Evolutionary conservation across 2,113 vertebrate genomes (phyloP).

Genomic region (Marcusenius ussheri): DNA sequence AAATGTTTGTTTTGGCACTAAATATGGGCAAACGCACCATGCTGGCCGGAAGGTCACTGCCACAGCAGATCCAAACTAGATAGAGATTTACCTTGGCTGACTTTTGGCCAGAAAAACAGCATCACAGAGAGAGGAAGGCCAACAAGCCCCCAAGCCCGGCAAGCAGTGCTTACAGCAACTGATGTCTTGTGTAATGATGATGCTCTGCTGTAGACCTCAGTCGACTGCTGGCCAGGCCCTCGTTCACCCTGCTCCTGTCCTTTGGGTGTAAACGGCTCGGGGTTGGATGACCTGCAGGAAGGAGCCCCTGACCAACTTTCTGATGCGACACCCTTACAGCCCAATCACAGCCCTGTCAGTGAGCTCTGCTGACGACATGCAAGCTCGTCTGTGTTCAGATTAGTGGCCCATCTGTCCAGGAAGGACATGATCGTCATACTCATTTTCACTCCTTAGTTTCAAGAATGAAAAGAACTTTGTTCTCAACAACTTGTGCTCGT

Average conservation of each 20-base stretch:
- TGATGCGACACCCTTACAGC: background rate
- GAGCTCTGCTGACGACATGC: background rate
- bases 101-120: constrained; percentile 49
- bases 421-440: background rate
- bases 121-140: constrained; percentile 48
- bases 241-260: background rate
- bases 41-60: background rate
- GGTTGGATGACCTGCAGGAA: background rate
- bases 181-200: background rate
- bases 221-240: background rate
- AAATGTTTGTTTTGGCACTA: background rate
- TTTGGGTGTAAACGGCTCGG: background rate
- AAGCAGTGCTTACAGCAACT: constrained; percentile 29
- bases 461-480: background rate
- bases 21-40: background rate
- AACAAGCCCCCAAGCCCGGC: background rate
- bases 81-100: constrained; percentile 45
- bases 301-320: background rate
- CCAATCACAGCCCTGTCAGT: background rate
- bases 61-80: background rate
- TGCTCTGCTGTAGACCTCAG: background rate
- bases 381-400: background rate
- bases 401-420: background rate
- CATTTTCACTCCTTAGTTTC: background rate
- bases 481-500: background rate